phyloP scores from a whole-genome alignment of 1,140 invertebrate genomes.

The Drosophila pandora region DNA sequence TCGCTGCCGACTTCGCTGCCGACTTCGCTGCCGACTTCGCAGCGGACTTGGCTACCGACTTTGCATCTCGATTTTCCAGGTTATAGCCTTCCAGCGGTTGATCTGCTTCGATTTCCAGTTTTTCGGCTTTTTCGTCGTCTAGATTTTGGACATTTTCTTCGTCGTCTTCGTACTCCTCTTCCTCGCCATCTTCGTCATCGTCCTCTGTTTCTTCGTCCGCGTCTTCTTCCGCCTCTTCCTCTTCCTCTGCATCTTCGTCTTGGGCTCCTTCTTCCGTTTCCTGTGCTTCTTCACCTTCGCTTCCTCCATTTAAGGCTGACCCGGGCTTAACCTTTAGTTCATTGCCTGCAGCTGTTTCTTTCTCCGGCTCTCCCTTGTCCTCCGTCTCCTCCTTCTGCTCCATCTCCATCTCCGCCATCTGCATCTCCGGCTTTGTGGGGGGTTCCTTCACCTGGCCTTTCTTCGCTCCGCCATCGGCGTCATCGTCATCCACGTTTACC shows the following conservation, averaged over 20 bases:
- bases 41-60: background rate
- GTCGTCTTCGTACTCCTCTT: constrained; percentile 47
- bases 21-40: background rate
- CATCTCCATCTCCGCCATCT: no score
- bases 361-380: constrained; percentile 3
- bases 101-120: background rate
- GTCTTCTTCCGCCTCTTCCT: constrained; percentile 25
- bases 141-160: constrained; percentile 28
- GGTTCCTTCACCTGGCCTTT: constrained; percentile 42
- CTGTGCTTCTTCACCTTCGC: constrained; percentile 13
- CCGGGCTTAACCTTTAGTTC: constrained; percentile 1
- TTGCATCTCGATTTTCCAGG: constrained; percentile 13
- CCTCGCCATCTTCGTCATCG: constrained; percentile 45
- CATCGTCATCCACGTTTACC: constrained; percentile 67
- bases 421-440: constrained; percentile 5
- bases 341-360: constrained; percentile 1
- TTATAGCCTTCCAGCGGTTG: background rate
- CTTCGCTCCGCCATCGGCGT: constrained; percentile 28
- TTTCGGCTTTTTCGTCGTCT: background rate
- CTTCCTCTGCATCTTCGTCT: constrained; percentile 30
- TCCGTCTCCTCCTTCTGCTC: background rate
- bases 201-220: constrained; percentile 34
- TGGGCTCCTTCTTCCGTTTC: constrained; percentile 9
- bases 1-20: background rate
- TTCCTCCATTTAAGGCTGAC: constrained; percentile 1